Percentiles rank a stretch among this genome's conserved stretches.
Conservation (phyloP, 1,140 invertebrate species). For the Coptotermes formosanus region DNA sequence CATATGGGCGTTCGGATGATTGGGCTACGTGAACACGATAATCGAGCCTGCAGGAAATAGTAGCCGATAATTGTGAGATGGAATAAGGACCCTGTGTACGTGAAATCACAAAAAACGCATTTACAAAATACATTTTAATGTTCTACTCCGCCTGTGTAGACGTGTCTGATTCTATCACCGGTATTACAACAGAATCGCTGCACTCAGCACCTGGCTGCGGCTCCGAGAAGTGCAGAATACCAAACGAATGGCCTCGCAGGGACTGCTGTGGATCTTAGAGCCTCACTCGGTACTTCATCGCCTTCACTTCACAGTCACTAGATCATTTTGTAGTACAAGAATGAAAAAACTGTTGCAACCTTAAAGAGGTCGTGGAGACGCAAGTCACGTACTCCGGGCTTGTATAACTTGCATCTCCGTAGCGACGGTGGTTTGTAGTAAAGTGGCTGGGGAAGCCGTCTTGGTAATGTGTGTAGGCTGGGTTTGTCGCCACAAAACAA, state of each 20-base stretch:
- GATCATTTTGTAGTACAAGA: background rate
- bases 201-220: background rate
- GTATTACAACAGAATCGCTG: background rate
- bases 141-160: background rate
- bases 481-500: conserved; percentile 10
- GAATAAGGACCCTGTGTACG: no score
- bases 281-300: background rate
- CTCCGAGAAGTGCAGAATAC: background rate
- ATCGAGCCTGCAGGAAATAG: no score
- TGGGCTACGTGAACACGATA: no score
- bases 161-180: background rate
- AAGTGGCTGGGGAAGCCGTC: background rate
- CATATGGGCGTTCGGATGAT: no score
- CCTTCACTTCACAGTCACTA: background rate
- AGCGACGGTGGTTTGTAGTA: background rate
- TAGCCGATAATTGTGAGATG: no score
- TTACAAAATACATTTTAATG: no score
- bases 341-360: background rate
- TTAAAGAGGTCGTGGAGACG: background rate
- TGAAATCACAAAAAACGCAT: no score
- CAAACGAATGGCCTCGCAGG: background rate
- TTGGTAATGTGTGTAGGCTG: background rate
- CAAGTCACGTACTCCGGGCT: background rate
- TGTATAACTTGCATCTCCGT: conserved; percentile 1
- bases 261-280: background rate